These are phyloP conservation scores for Girardinichthys multiradiatus DNA, from an alignment of 2,113 vertebrate genomes.

Conservation along the genomic window DNA sequence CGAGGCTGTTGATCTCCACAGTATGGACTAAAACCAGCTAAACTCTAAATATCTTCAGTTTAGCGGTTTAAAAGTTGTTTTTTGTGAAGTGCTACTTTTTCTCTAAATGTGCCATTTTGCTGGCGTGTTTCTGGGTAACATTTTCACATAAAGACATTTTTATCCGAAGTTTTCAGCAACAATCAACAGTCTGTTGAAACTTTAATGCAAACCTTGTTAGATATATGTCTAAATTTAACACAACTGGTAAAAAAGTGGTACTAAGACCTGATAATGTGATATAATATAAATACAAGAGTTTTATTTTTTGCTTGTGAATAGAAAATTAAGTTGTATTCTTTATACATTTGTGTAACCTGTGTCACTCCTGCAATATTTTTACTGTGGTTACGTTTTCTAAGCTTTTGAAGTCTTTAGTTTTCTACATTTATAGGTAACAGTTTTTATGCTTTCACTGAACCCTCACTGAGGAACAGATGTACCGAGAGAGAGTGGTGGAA, in stretches of 20 bases:
- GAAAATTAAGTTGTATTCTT: constrained; percentile 11
- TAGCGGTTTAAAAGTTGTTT: background rate
- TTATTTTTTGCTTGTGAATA: constrained; percentile 11
- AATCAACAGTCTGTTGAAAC: too few species aligned
- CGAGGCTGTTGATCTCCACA: too few species aligned
- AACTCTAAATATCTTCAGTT: background rate
- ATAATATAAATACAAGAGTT: background rate
- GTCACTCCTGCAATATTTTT: background rate
- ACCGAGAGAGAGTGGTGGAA: too few species aligned
- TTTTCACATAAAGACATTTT: too few species aligned
- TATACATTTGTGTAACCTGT: background rate
- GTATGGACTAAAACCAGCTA: background rate
- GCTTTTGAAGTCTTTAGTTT: constrained; percentile 16
- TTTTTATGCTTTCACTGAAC: too few species aligned
- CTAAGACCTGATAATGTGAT: constrained; percentile 41
- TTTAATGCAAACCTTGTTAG: too few species aligned
- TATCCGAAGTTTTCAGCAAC: too few species aligned
- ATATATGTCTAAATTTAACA: background rate
- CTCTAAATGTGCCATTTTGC: too few species aligned
- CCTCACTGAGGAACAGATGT: too few species aligned
- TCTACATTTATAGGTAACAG: constrained; percentile 10
- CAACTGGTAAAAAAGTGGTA: constrained; percentile 10
- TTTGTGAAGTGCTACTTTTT: constrained; percentile 1
- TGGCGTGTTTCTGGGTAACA: too few species aligned
- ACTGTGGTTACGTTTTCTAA: background rate